A percentile compares a stretch with the other conserved stretches of the same genome.
Conservation (phyloP, 2,888 invertebrate genomes). For the Leptinotarsa tumamoca region DNA sequence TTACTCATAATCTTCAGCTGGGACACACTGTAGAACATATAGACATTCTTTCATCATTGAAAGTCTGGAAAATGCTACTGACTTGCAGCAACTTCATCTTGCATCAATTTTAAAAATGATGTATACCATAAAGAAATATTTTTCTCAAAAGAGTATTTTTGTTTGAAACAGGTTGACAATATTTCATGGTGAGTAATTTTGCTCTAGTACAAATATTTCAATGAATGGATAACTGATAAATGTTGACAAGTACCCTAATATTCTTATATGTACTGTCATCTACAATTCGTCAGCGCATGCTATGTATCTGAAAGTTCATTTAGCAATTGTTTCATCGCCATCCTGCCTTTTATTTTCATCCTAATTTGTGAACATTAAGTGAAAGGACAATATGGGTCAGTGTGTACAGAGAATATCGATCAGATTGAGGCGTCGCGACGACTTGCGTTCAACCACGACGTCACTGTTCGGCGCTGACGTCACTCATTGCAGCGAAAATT, state of each 20-base stretch:
- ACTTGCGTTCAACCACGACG: constrained; percentile 50
- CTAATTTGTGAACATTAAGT: constrained; percentile 52
- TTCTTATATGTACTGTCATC: not conserved
- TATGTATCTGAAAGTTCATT: constrained; percentile 8
- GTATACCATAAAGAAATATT: too few relatives aligned
- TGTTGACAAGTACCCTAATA: not conserved
- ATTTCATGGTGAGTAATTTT: too few relatives aligned
- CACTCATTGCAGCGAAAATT: constrained; percentile 42
- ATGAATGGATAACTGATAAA: too few relatives aligned
- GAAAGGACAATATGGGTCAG: constrained; percentile 64
- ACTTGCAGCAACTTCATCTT: too few relatives aligned
- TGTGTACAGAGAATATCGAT: constrained; percentile 59
- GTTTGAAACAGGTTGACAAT: too few relatives aligned
- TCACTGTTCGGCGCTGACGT: constrained; percentile 57
- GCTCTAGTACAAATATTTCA: too few relatives aligned
- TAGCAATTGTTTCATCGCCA: not conserved
- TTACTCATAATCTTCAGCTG: too few relatives aligned
- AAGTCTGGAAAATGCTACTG: too few relatives aligned
- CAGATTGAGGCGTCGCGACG: constrained; percentile 50
- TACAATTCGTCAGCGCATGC: not conserved
- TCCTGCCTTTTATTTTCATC: constrained; percentile 41
- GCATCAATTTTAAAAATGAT: too few relatives aligned
- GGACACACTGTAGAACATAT: too few relatives aligned
- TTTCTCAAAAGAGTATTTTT: too few relatives aligned
- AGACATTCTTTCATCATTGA: too few relatives aligned